Evolutionary conservation across 92 coral and sea anemone species (phyloP).

Genomic region (Diadumene lineata): DNA sequence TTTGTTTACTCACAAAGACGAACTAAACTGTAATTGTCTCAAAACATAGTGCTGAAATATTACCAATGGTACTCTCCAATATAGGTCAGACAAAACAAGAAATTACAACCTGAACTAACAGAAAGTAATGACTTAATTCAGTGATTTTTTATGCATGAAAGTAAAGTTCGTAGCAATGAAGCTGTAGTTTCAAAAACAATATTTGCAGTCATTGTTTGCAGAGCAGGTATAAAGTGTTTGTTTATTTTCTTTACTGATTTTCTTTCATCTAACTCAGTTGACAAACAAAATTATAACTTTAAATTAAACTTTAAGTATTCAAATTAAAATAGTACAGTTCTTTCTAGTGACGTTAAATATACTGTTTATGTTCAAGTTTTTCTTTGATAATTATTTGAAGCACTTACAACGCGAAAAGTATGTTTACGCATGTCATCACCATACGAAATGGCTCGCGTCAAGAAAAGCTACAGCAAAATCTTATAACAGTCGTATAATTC

Average conservation of each 20-base stretch:
- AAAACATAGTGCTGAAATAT: too few species aligned
- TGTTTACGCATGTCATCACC: not conserved
- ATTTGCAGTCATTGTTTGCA: constrained; percentile 1
- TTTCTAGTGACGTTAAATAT: not conserved
- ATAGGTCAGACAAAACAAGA: too few species aligned
- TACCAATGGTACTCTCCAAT: too few species aligned
- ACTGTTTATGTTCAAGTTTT: not conserved
- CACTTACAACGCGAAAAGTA: not conserved
- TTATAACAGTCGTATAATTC: not conserved
- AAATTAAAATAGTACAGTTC: not conserved
- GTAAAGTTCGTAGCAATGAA: not conserved
- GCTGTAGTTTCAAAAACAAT: not conserved
- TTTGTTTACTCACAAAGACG: too few species aligned
- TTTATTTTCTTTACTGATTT: not conserved
- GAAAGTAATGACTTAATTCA: not conserved
- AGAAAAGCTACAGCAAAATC: not conserved
- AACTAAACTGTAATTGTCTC: too few species aligned
- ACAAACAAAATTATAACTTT: not conserved
- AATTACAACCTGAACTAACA: too few species aligned
- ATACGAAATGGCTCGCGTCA: not conserved
- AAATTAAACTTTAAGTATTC: not conserved
- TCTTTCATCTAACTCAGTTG: not conserved
- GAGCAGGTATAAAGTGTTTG: not conserved
- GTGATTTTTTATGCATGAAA: not conserved
- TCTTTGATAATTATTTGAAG: not conserved